Evolutionary conservation across 2,113 vertebrate genomes (phyloP).

Genomic region (Leucoraja erinaceus): DNA sequence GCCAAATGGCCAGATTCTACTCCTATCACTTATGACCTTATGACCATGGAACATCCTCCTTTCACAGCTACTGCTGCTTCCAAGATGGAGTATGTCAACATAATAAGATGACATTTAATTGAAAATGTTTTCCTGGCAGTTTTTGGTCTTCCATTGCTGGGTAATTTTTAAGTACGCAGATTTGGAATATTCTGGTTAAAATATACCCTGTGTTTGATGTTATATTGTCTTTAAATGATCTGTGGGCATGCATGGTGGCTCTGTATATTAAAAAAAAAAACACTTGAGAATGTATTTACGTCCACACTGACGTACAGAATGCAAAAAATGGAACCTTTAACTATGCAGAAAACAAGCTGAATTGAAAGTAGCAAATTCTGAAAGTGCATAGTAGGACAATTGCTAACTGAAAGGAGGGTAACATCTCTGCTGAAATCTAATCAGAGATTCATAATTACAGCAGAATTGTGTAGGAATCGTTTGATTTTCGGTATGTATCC

Average conservation of each 20-base stretch:
- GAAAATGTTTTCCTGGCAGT: background rate
- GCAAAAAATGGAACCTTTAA: background rate
- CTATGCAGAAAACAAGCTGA: background rate
- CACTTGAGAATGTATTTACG: background rate
- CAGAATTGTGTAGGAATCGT: background rate
- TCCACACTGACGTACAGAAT: too few species aligned
- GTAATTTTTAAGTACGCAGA: too few species aligned
- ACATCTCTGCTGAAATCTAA: background rate
- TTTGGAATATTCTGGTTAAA: background rate
- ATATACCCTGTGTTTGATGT: background rate
- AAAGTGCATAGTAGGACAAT: background rate
- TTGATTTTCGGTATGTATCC: background rate
- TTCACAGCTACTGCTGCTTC: too few species aligned
- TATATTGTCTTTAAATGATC: background rate
- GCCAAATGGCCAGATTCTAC: too few species aligned
- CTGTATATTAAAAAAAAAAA: background rate
- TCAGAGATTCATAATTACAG: background rate
- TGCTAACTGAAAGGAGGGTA: background rate
- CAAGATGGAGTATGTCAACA: background rate
- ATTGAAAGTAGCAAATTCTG: background rate
- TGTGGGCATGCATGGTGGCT: background rate
- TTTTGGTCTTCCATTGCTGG: background rate
- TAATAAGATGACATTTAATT: background rate
- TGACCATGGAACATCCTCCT: too few species aligned
- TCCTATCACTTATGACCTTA: too few species aligned